Evolutionary conservation across 92 coral and sea anemone species (phyloP).

Genomic region (Metridium senile): DNA sequence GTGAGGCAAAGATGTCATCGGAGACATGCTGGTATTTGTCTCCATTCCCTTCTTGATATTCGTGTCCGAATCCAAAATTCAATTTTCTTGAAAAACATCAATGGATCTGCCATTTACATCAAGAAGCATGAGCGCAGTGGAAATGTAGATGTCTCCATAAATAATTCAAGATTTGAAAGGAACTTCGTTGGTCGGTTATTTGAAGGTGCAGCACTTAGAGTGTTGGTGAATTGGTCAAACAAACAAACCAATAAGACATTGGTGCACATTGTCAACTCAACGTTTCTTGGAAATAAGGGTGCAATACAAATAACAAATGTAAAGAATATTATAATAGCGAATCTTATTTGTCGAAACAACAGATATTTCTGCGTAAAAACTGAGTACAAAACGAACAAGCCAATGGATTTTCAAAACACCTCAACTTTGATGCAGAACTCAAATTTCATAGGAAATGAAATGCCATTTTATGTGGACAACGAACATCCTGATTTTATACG

Average conservation of each 20-base stretch:
- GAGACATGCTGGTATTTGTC: constrained; percentile 16
- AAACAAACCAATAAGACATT: neutral
- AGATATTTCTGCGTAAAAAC: constrained; percentile 1
- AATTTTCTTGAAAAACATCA: neutral
- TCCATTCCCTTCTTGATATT: neutral
- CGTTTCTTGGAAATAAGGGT: neutral
- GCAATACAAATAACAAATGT: neutral
- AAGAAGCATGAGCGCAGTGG: neutral
- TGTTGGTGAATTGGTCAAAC: neutral
- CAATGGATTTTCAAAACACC: neutral
- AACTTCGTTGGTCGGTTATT: neutral
- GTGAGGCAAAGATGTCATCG: neutral
- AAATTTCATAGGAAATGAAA: neutral
- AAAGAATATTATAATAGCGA: neutral
- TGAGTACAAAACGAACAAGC: neutral
- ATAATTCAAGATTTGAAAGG: neutral
- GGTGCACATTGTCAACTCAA: neutral
- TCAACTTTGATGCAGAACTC: neutral
- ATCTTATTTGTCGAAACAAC: neutral
- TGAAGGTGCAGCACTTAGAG: neutral
- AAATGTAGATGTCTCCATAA: neutral
- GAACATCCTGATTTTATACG: neutral
- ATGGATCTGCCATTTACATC: constrained; percentile 7
- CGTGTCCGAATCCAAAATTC: neutral
- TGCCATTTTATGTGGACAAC: neutral